Percentiles rank a stretch among this genome's conserved stretches.
phyloP scores from a whole-genome alignment of 2,113 vertebrate genomes.

The Epinephelus moara region DNA sequence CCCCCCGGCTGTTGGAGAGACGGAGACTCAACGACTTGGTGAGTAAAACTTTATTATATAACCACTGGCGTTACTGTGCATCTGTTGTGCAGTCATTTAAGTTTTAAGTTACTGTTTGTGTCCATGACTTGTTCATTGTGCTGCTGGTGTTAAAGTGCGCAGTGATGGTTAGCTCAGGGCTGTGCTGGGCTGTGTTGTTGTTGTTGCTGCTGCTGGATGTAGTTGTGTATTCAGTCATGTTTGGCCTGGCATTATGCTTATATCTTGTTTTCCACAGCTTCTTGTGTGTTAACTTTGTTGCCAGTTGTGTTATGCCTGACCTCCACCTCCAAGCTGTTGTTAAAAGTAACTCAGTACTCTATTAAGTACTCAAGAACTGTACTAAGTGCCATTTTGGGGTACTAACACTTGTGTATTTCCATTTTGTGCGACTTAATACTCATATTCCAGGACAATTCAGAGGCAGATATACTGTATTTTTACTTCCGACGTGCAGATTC shows the following conservation, averaged over 20 bases:
- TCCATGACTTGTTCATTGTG: not conserved
- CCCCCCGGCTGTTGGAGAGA: too few species aligned
- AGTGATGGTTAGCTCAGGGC: not conserved
- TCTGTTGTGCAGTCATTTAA: not conserved
- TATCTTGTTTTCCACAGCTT: not conserved
- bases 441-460: not conserved
- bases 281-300: not conserved
- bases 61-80: not conserved
- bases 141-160: not conserved
- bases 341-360: not conserved
- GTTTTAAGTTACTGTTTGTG: too few species aligned
- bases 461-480: not conserved
- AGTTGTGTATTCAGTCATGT: not conserved
- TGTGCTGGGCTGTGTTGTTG: fast-evolving
- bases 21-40: not conserved
- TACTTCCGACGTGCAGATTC: too few species aligned
- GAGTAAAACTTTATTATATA: not conserved
- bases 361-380: not conserved
- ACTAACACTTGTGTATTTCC: not conserved
- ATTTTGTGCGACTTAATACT: not conserved
- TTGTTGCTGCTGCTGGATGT: not conserved
- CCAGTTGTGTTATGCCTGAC: not conserved
- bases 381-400: not conserved
- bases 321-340: not conserved
- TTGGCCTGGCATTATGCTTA: not conserved